These are phyloP conservation scores for Branchinecta lindahli DNA, from an alignment of 1,140 invertebrate genomes.

Conservation along the genomic window DNA sequence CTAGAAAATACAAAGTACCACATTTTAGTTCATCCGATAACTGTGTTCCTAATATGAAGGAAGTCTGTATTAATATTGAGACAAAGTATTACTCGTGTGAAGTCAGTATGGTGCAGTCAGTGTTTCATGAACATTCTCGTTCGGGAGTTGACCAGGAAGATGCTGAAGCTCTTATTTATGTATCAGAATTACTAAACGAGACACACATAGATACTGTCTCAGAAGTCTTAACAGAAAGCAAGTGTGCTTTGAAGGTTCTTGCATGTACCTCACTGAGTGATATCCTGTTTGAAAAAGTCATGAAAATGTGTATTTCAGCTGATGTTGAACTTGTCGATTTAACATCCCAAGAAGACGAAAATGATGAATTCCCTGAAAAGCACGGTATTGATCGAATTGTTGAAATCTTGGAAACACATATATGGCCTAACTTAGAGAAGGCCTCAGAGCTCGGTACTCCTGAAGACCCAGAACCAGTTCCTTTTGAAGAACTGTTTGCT, in stretches of 20 bases:
- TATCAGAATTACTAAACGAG: no score
- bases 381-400: not conserved
- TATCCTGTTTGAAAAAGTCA: not conserved
- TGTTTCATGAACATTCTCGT: no score
- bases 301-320: not conserved
- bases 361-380: not conserved
- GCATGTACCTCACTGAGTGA: not conserved
- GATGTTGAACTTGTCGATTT: constrained; percentile 1
- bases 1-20: no score
- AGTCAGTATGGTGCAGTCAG: no score
- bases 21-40: no score
- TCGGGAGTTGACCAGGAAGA: no score
- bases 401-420: not conserved
- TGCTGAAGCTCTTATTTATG: no score
- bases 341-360: not conserved
- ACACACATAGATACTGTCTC: no score
- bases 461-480: not conserved
- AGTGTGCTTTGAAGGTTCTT: not conserved
- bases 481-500: not conserved
- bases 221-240: no score
- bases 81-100: no score
- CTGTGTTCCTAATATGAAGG: no score
- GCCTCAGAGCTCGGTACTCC: not conserved
- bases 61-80: no score
- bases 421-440: not conserved